Evolutionary conservation across 2,113 vertebrate genomes (phyloP), one percentile per base, ranked within the genome.

Genomic region (Pungitius pungitius): DNA sequence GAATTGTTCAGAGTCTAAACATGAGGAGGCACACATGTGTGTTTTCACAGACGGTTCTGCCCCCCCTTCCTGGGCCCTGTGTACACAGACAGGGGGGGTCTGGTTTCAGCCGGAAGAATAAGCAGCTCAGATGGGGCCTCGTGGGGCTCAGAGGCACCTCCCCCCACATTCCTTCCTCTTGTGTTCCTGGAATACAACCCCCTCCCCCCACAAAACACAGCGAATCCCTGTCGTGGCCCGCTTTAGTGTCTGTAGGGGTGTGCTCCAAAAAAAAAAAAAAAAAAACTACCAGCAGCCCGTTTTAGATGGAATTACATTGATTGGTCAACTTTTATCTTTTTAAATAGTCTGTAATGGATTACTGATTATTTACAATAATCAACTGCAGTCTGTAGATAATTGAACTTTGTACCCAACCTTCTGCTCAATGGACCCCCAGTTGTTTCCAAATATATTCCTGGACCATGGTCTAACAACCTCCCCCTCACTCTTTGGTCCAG

Each of bases 91-190:
- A 24, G 30, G 33, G 33, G 60, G 15, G 71, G 80, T 85, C 81
- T 26, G 74, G 76, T 88, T 82, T 80, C 82, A 85, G 74, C 75
- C 78, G 65, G 87, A 88, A 86, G 83, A 88, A 75, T 77, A 55
- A 74, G 77, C 69, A 52, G 58, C 78, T 49, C 76, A 52, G 65
- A 47, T 20, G 65, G 79, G 84, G 84, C 86, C 85, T 82, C 82
- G 45, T 4, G 59, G 73, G 74, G 59, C 74, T 51, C 69, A 54
- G 59, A 37, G 69, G 60, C 85, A 63, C 80, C 51, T 61, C 86
- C 86, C 73, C 75, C 78, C 69, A 65, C 87, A 90, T 87, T 88
- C 90, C 78, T 83, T 52, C 59, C 51, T 77, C 82, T 84, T 84
- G 45, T 87, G 84, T 82, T 76, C 79, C 80, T 55, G 56, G 60